Percentiles rank a stretch among this genome's conserved stretches.
phyloP scores from a whole-genome alignment of 2,113 vertebrate species.

The Salvelinus sp. region DNA sequence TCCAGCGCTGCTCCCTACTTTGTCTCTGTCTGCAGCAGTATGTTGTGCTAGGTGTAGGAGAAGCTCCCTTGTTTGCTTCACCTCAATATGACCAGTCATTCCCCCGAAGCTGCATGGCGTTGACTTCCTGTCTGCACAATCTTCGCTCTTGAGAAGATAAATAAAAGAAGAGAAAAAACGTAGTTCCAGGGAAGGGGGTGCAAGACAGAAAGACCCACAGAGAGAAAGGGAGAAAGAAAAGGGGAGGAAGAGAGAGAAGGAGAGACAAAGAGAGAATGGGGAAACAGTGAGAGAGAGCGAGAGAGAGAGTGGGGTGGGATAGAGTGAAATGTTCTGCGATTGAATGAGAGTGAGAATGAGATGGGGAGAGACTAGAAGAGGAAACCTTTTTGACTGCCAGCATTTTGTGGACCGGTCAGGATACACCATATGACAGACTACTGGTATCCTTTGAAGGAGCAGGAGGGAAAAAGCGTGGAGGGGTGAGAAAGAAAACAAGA shows the following conservation, averaged over 20 bases:
- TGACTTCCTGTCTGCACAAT: slow-evolving; percentile 52
- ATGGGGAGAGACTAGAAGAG: slow-evolving; percentile 7
- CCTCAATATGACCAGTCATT: slow-evolving; percentile 50
- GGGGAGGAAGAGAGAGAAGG: slow-evolving; percentile 23
- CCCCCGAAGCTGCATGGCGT: slow-evolving; percentile 46
- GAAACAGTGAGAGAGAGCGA: slow-evolving; percentile 29
- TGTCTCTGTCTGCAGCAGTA: neutral
- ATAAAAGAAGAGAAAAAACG: neutral
- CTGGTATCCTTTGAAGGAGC: slow-evolving; percentile 48
- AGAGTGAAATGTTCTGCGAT: neutral
- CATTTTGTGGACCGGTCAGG: slow-evolving; percentile 30
- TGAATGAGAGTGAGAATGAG: slow-evolving; percentile 1
- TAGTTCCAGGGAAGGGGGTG: slow-evolving; percentile 8
- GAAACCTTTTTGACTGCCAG: slow-evolving; percentile 51
- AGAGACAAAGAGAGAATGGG: slow-evolving; percentile 35
- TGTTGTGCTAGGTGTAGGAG: slow-evolving; percentile 44
- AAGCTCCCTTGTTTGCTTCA: slow-evolving; percentile 44
- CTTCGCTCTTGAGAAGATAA: slow-evolving; percentile 18
- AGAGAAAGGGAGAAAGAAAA: slow-evolving; percentile 12
- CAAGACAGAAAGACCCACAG: slow-evolving; percentile 13
- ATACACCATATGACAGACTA: neutral
- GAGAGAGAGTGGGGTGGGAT: neutral
- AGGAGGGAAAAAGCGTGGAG: slow-evolving; percentile 40
- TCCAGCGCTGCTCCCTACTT: neutral
- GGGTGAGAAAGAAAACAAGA: slow-evolving; percentile 46